Conservation (phyloP, 2,797 vertebrate genomes). For the Manis pentadactyla region DNA sequence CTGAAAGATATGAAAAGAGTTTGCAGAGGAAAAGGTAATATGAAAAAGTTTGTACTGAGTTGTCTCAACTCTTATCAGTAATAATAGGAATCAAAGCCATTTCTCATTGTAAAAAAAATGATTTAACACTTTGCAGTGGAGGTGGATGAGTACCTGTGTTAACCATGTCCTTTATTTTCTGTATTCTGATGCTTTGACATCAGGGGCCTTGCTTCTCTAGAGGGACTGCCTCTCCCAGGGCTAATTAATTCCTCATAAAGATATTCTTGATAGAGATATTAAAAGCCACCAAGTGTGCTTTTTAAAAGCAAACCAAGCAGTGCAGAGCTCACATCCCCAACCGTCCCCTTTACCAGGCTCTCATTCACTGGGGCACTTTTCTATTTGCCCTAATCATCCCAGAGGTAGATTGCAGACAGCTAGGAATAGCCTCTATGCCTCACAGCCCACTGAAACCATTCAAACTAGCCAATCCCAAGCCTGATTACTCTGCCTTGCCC, state of each 20-base stretch:
- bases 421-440: neutral
- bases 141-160: neutral
- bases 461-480: neutral
- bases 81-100: neutral
- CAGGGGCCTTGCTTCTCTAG: neutral
- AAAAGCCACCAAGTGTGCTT: neutral
- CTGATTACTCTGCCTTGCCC: neutral
- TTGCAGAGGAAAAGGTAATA: neutral
- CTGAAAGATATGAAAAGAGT: neutral
- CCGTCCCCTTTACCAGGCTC: neutral
- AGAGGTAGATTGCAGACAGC: neutral
- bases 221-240: neutral
- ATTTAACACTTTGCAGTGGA: neutral
- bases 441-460: neutral
- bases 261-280: neutral
- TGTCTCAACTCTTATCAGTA: neutral
- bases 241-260: neutral
- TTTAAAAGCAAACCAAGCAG: neutral
- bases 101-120: slow-evolving; percentile 31
- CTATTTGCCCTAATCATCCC: neutral
- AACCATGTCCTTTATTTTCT: neutral
- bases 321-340: neutral
- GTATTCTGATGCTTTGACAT: neutral
- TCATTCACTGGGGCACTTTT: neutral
- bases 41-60: neutral